Evolutionary conservation across 1,140 invertebrate species (phyloP).

Genomic region (Thaumatotibia leucotreta): DNA sequence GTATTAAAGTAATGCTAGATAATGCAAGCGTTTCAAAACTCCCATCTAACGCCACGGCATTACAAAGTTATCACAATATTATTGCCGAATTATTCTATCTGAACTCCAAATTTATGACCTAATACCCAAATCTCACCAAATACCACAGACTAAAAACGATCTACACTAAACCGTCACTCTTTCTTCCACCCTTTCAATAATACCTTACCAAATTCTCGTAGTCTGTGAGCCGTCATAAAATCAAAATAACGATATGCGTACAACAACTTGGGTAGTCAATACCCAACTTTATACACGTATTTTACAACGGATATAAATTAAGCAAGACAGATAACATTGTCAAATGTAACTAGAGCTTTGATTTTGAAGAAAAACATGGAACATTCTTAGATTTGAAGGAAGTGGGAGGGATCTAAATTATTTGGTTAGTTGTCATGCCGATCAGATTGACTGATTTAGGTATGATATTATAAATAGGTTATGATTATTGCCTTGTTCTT

Average conservation of each 20-base stretch:
- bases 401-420: not conserved
- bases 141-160: not conserved
- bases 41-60: not conserved
- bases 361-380: not conserved
- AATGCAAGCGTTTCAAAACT: not conserved
- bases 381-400: not conserved
- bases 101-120: conserved; percentile 6
- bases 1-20: not conserved
- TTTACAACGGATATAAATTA: conserved; percentile 34
- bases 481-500: not conserved
- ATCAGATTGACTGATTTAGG: conserved; percentile 4
- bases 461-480: not conserved
- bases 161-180: not conserved
- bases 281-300: conserved; percentile 25
- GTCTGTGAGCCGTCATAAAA: not conserved
- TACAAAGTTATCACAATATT: not conserved
- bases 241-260: not conserved
- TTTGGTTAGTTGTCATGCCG: not conserved
- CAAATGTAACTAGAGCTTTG: conserved; percentile 7
- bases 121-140: not conserved
- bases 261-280: conserved; percentile 16
- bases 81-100: conserved; percentile 11
- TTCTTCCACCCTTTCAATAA: not conserved
- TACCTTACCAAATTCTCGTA: not conserved
- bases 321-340: conserved; percentile 13